Evolutionary conservation across 2,113 vertebrate genomes (phyloP).

Genomic region (Cyrtonyx montezumae): DNA sequence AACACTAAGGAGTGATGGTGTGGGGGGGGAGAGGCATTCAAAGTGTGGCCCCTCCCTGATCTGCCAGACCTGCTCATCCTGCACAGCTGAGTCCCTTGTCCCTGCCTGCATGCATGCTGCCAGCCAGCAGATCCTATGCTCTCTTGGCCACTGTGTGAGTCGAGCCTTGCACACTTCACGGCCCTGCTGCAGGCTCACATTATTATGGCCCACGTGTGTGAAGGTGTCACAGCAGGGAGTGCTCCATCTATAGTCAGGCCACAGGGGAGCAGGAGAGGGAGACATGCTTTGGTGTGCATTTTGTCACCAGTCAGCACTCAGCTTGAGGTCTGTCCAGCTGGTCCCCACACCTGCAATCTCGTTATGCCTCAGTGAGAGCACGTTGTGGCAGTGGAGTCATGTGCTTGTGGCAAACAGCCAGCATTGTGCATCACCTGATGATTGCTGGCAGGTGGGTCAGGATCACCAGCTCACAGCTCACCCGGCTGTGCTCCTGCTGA

Average conservation of each 20-base stretch:
- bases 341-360: accelerated
- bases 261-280: accelerated
- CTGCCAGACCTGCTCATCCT: not conserved
- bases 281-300: not conserved
- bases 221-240: not conserved
- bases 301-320: not conserved
- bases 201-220: accelerated
- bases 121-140: not conserved
- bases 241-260: not conserved
- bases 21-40: accelerated
- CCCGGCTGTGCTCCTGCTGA: not conserved
- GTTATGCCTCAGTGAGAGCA: not conserved
- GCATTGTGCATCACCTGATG: accelerated
- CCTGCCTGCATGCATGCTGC: not conserved
- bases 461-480: not conserved
- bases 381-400: accelerated
- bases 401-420: not conserved
- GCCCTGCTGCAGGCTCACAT: not conserved
- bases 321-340: not conserved
- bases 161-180: accelerated
- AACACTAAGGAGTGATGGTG: not conserved
- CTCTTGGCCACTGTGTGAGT: not conserved
- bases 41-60: not conserved
- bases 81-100: not conserved
- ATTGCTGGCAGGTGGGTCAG: accelerated